A percentile compares a stretch with the other conserved stretches of the same genome.
These are phyloP conservation scores for Grallaria varia DNA, from an alignment of 2,113 vertebrate genomes.

Conservation along the genomic window DNA sequence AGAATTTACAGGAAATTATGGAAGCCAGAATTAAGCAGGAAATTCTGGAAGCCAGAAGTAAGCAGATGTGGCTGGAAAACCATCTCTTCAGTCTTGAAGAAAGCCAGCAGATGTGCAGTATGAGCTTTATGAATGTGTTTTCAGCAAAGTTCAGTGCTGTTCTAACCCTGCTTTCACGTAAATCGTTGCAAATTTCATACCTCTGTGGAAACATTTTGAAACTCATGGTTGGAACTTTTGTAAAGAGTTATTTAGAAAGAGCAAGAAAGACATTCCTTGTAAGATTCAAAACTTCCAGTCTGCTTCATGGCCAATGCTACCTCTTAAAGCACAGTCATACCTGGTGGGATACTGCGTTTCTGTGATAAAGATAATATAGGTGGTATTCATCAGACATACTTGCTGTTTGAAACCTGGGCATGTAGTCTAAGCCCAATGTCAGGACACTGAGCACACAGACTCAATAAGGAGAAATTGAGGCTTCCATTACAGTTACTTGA, in stretches of 20 bases:
- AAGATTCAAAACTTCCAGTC: not conserved
- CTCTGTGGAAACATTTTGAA: not conserved
- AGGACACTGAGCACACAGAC: not conserved
- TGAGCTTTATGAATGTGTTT: not conserved
- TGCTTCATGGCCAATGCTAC: not conserved
- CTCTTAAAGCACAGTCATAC: not conserved
- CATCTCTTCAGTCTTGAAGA: not conserved
- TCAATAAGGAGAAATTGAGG: not conserved
- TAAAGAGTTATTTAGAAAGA: not conserved
- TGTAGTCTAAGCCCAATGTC: not conserved
- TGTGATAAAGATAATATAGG: not conserved
- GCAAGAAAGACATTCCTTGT: not conserved
- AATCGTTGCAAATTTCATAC: not conserved
- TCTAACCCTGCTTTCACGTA: not conserved
- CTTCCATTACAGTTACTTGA: not conserved
- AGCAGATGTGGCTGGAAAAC: not conserved
- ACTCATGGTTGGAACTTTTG: not conserved
- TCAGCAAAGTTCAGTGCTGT: not conserved
- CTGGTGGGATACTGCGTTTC: not conserved
- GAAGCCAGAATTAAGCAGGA: not conserved
- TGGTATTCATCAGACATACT: not conserved
- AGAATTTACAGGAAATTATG: not conserved
- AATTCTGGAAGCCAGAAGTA: not conserved
- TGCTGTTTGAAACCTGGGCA: not conserved
- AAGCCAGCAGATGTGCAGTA: not conserved